Evolutionary conservation across 2,113 vertebrate species (phyloP).

Genomic region (Lota lota): DNA sequence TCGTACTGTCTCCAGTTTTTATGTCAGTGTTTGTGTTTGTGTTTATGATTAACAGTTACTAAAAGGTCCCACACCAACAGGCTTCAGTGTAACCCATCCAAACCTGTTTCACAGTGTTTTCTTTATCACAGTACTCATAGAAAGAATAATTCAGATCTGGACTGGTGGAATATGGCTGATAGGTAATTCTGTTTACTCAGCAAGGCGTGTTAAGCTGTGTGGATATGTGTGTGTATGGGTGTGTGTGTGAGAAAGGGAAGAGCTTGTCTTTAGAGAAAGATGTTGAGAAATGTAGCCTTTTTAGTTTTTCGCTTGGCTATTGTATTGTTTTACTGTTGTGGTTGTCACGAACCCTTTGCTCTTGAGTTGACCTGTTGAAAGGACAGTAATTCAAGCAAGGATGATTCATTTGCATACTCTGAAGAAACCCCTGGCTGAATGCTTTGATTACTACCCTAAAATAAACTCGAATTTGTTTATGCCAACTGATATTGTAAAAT

Average conservation of each 20-base stretch:
- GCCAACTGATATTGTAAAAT: too few relatives aligned
- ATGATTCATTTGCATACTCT: too few relatives aligned
- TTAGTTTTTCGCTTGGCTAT: too few relatives aligned
- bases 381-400: too few relatives aligned
- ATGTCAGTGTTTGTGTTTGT: constrained; percentile 9
- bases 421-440: too few relatives aligned
- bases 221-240: not conserved
- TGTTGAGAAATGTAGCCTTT: too few relatives aligned
- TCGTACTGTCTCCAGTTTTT: constrained; percentile 23
- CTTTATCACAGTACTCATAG: constrained; percentile 15
- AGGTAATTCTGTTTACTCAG: constrained; percentile 49
- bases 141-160: constrained; percentile 21
- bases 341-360: too few relatives aligned
- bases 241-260: not conserved
- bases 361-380: constrained; percentile 9
- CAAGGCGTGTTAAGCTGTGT: constrained; percentile 42
- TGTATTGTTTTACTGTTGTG: too few relatives aligned
- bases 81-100: constrained; percentile 40
- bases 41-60: constrained; percentile 21
- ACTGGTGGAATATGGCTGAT: constrained; percentile 36
- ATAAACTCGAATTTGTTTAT: too few relatives aligned
- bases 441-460: too few relatives aligned
- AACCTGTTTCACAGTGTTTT: constrained; percentile 60
- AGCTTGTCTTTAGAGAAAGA: not conserved
- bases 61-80: constrained; percentile 24